Evolutionary conservation across 1,140 invertebrate genomes (phyloP), one percentile per base, ranked within the genome.

Genomic region (Drosophila mauritiana): DNA sequence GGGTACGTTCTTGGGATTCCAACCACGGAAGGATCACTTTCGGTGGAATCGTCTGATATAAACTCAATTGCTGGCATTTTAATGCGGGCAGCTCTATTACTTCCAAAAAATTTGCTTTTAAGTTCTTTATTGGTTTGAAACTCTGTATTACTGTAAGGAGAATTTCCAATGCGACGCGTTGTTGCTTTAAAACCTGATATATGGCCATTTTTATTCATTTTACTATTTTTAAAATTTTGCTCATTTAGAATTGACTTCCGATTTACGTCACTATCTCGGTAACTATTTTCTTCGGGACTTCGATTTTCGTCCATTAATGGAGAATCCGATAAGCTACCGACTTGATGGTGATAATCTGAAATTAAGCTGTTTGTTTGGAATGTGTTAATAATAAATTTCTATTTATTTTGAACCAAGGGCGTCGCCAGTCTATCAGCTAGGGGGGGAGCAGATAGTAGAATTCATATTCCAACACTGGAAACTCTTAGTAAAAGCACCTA

Each of bases 251-350:
- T 85, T 10, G 81, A 56, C 5, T 70, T 25, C 12, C 77, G 69
- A 25, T 70, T 73, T 22, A 39, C 43, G 13, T 54, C 52, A 20
- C 51, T 40, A 39, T 67, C 73, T 17, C 61, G 64, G 58, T 73
- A 63, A 1, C 15, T 46, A 7, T 55, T 73, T 36, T 52, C 67
- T 15, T 86, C 89, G 1, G 89, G 89, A 36, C 81, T 90, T 11
- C 90, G 75, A 46, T 91, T 91, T 34, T 91, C 84, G 74, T 91
- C 89, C 84, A 91, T 83, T 13, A 91, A 40, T 15, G 75, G 34
- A 1, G 79, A 86, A 40, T 91, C 89, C 3, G 73, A 63, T 13
- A 51, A 54, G 6, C 17, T 75, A 4, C 3, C 36, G 3, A 64
- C 27, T 15, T 52, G 36, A 8, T 55, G 27, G 17, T 77, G 76